These are phyloP conservation scores for Halictus rubicundus DNA, from an alignment of 1,140 invertebrate species.

Conservation along the genomic window DNA sequence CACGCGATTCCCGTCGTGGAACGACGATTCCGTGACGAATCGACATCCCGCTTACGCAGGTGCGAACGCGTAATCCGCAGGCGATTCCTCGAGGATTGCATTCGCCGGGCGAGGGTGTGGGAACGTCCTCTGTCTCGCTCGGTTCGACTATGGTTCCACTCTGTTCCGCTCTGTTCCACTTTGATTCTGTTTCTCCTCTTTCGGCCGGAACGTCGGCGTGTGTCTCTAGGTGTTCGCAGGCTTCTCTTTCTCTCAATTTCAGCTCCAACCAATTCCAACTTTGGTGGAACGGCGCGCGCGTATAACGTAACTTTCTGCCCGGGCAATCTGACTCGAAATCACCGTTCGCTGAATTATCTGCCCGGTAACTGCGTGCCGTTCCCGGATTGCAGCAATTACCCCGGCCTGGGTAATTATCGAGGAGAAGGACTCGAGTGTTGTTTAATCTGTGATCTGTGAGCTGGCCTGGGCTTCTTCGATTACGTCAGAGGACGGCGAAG, in stretches of 20 bases:
- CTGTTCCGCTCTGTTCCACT: no score
- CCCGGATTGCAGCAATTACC: slow-evolving; percentile 79
- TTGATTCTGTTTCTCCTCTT: no score
- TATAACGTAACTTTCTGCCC: slow-evolving; percentile 75
- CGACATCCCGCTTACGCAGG: slow-evolving; percentile 53
- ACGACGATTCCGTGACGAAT: slow-evolving; percentile 50
- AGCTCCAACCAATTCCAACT: slow-evolving; percentile 78
- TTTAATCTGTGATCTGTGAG: slow-evolving; percentile 77
- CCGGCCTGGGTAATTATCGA: slow-evolving; percentile 77
- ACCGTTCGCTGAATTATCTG: slow-evolving; percentile 78
- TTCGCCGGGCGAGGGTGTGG: slow-evolving; percentile 36
- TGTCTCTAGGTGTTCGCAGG: neutral
- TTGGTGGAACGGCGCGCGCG: slow-evolving; percentile 61
- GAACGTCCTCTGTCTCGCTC: slow-evolving; percentile 27
- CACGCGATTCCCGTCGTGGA: slow-evolving; percentile 6
- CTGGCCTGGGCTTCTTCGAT: slow-evolving; percentile 73
- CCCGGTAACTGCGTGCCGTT: slow-evolving; percentile 77
- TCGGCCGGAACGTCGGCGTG: neutral
- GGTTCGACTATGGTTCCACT: no score
- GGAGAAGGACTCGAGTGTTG: slow-evolving; percentile 78
- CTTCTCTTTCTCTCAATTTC: slow-evolving; percentile 68
- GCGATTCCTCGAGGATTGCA: slow-evolving; percentile 56
- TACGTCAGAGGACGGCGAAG: slow-evolving; percentile 68
- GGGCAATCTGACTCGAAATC: slow-evolving; percentile 78
- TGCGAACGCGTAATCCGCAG: slow-evolving; percentile 63